A percentile compares a stretch with the other conserved stretches of the same genome.
Evolutionary conservation across 2,113 vertebrate species (phyloP).

Genomic region (Phyllopteryx taeniolatus): DNA sequence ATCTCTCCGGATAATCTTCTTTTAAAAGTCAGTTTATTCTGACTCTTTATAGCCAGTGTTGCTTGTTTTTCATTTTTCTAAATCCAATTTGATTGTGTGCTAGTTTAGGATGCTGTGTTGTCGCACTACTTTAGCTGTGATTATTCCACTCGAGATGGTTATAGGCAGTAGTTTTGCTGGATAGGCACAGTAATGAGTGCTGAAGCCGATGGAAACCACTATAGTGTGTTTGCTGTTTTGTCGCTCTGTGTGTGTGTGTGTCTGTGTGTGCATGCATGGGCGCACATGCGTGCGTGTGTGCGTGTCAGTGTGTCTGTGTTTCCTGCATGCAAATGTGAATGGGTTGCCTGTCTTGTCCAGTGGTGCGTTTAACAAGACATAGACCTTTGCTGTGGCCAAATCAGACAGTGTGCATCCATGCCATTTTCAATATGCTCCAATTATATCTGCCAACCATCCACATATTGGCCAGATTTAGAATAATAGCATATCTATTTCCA

Average conservation of each 20-base stretch:
- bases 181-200: constrained; percentile 31
- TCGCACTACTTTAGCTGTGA: constrained; percentile 32
- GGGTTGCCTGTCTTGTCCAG: constrained; percentile 65
- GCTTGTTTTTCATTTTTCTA: constrained; percentile 61
- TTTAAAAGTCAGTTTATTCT: constrained; percentile 64
- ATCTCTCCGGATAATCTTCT: constrained; percentile 65
- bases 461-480: constrained; percentile 68
- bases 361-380: constrained; percentile 66
- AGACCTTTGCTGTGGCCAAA: constrained; percentile 65
- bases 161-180: constrained; percentile 27
- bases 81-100: constrained; percentile 47
- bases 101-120: constrained; percentile 35
- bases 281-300: constrained; percentile 10
- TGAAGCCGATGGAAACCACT: constrained; percentile 24
- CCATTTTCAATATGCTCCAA: constrained; percentile 71
- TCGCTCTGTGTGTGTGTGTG: constrained; percentile 14
- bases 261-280: constrained; percentile 38
- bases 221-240: constrained; percentile 35
- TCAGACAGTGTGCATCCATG: constrained; percentile 63
- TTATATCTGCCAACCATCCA: constrained; percentile 59
- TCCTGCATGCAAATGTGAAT: constrained; percentile 60
- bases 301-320: constrained; percentile 21
- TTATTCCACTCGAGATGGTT: constrained; percentile 42
- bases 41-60: constrained; percentile 55
- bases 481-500: constrained; percentile 72